Conservation (phyloP, 2,888 invertebrate species). For the Leuctra nigra region DNA sequence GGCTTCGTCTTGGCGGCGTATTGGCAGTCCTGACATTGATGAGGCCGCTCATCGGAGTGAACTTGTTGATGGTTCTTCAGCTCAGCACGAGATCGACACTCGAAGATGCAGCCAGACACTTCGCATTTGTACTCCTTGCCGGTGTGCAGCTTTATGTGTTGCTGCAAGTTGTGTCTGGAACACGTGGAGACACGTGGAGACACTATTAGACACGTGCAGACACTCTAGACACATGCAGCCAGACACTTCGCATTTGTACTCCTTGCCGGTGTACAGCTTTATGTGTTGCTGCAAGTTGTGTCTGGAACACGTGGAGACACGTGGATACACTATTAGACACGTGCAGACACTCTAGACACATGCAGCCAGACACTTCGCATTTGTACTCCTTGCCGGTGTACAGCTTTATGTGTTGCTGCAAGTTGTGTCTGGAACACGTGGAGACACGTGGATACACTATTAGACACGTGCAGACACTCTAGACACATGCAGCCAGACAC, state of each 20-base stretch:
- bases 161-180: constrained; percentile 52
- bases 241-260: constrained; percentile 47
- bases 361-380: constrained; percentile 50
- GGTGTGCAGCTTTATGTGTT: constrained; percentile 52
- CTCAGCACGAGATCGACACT: constrained; percentile 48
- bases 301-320: too few species aligned
- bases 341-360: constrained; percentile 49
- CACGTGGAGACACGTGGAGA: too few species aligned
- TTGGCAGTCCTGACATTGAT: constrained; percentile 52
- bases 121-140: constrained; percentile 51
- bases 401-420: constrained; percentile 52
- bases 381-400: constrained; percentile 50
- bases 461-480: too few species aligned
- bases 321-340: too few species aligned
- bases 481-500: constrained; percentile 51
- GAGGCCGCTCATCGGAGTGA: constrained; percentile 47
- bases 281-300: constrained; percentile 53
- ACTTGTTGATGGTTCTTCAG: constrained; percentile 46
- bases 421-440: constrained; percentile 52
- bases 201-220: too few species aligned
- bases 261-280: constrained; percentile 49
- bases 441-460: too few species aligned
- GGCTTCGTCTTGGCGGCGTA: constrained; percentile 49
- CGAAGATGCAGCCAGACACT: constrained; percentile 49
- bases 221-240: constrained; percentile 53